phyloP scores from a whole-genome alignment of 2,113 vertebrate species.

The Melanocharis versteri region DNA sequence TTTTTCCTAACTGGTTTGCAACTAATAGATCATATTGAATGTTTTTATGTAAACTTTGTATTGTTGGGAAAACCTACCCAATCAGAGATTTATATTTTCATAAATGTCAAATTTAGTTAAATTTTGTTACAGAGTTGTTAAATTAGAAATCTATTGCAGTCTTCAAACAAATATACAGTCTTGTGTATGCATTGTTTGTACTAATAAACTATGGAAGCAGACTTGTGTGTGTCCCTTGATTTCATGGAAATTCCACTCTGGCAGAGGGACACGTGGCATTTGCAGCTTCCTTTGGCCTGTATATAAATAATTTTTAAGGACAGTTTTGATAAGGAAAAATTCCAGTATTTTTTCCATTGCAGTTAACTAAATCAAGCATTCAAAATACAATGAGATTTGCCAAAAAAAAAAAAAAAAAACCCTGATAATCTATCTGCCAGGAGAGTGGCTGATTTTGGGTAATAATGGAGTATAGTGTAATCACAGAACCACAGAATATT shows the following conservation, averaged over 20 bases:
- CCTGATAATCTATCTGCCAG: neutral
- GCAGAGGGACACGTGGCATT: neutral
- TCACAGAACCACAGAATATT: neutral
- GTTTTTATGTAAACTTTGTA: constrained; percentile 99
- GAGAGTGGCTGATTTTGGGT: neutral
- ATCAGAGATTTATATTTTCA: constrained; percentile 99
- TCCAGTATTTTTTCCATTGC: neutral
- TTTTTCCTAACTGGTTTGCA: constrained; percentile 96
- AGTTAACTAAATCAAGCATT: neutral
- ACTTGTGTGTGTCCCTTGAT: neutral
- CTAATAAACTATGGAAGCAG: constrained; percentile 86
- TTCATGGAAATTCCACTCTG: neutral
- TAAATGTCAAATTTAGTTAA: constrained; percentile 99
- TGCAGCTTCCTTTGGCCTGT: neutral
- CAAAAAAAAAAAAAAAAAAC: neutral
- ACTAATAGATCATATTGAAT: constrained; percentile 95
- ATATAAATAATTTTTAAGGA: neutral
- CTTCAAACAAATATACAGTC: constrained; percentile 93
- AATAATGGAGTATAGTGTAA: neutral
- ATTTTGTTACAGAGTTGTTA: constrained; percentile 99
- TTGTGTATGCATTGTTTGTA: constrained; percentile 99
- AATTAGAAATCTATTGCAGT: constrained; percentile 87
- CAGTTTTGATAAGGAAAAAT: neutral
- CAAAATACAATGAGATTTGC: neutral
- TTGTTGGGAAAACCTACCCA: constrained; percentile 89